A percentile compares a stretch with the other conserved stretches of the same genome.
Evolutionary conservation across 2,797 vertebrate species (phyloP).

Genomic region (Crocodylus rhombifer): DNA sequence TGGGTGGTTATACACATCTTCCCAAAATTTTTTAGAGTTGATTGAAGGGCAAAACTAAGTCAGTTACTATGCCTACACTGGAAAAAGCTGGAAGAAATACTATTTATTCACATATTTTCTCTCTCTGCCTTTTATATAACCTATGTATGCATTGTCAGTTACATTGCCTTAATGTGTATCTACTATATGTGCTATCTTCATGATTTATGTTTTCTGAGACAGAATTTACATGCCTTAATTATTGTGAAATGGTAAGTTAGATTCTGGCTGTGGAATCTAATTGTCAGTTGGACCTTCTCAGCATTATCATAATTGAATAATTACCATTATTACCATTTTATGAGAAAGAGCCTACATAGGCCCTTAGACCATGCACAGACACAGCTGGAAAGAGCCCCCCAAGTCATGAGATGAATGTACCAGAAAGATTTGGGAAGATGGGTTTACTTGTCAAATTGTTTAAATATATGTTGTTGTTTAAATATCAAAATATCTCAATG

Average conservation of each 20-base stretch:
- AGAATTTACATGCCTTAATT: not conserved
- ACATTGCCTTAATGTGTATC: not conserved
- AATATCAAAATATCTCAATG: too few species aligned
- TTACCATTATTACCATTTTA: too few species aligned
- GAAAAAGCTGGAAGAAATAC: not conserved
- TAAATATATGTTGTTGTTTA: too few species aligned
- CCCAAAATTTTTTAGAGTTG: not conserved
- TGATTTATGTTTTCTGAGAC: not conserved
- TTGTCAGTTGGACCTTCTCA: not conserved
- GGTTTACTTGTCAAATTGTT: too few species aligned
- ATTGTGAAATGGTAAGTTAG: not conserved
- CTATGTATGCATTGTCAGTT: not conserved
- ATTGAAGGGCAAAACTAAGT: not conserved
- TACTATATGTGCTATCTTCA: not conserved
- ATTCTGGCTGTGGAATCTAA: not conserved
- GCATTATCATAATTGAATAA: not conserved
- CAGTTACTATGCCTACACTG: not conserved
- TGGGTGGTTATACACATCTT: constrained; percentile 17
- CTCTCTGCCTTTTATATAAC: not conserved
- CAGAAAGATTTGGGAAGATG: too few species aligned
- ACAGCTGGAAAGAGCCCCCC: too few species aligned
- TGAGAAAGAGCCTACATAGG: too few species aligned
- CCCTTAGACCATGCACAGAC: too few species aligned
- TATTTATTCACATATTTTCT: not conserved
- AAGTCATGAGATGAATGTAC: too few species aligned